Conservation (phyloP, 2,888 invertebrate genomes). For the Campopleginae sp. region DNA sequence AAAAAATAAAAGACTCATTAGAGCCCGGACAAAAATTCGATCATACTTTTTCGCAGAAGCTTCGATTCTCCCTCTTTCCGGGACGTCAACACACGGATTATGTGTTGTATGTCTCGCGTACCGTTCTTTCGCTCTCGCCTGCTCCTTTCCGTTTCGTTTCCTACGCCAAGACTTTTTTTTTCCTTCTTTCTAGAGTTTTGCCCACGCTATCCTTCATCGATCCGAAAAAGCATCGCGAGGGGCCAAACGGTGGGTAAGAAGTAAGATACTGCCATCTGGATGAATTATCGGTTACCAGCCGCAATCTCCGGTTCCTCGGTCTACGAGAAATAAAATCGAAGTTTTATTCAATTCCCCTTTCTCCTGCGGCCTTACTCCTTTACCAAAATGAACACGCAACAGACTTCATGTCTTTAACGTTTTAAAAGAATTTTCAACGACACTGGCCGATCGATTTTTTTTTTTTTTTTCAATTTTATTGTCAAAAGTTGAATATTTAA, state of each 20-base stretch:
- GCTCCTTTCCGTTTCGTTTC: background rate
- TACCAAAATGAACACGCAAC: background rate
- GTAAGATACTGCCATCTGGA: slow-evolving; percentile 45
- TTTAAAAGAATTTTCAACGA: background rate
- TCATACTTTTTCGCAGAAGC: slow-evolving; percentile 14
- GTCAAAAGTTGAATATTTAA: background rate
- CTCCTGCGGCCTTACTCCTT: background rate
- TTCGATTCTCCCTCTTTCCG: slow-evolving; percentile 22
- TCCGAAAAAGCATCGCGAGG: slow-evolving; percentile 1
- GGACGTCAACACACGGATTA: slow-evolving; percentile 7
- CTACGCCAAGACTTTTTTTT: slow-evolving; percentile 9
- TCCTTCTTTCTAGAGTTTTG: background rate
- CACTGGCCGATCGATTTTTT: too few relatives aligned
- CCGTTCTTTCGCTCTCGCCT: slow-evolving; percentile 8
- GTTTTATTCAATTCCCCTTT: slow-evolving; percentile 32
- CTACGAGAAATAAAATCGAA: slow-evolving; percentile 68
- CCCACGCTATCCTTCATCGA: background rate
- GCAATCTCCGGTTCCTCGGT: slow-evolving; percentile 69
- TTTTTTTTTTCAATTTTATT: background rate
- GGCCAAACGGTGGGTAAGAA: background rate
- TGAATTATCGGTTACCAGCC: slow-evolving; percentile 66
- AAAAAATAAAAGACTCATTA: background rate
- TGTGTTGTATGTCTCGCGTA: slow-evolving; percentile 17
- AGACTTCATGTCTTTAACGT: background rate
- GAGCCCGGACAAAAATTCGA: background rate